Conservation (phyloP, 1,140 invertebrate genomes). For the Bombus difficillimus region DNA sequence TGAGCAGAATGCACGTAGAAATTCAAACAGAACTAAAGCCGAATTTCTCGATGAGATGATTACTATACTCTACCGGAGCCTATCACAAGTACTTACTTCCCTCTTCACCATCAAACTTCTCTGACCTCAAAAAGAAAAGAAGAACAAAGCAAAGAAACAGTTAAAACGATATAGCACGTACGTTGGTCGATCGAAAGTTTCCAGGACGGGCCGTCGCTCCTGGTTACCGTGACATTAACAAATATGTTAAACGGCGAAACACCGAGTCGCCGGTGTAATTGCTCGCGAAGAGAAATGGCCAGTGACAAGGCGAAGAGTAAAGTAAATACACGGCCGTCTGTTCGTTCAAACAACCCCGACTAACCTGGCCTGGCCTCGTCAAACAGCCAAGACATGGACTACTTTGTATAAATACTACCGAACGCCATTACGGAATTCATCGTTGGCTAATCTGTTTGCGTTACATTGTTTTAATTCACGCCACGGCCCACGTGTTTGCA, state of each 20-base stretch:
- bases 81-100: neutral
- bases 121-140: no score
- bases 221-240: constrained; percentile 42
- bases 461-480: constrained; percentile 50
- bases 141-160: neutral
- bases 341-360: constrained; percentile 44
- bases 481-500: constrained; percentile 5
- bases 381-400: constrained; percentile 52
- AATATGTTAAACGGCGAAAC: constrained; percentile 56
- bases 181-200: constrained; percentile 14
- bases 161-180: neutral
- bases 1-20: no score
- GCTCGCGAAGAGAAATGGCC: constrained; percentile 51
- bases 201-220: neutral
- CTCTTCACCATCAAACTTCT: neutral
- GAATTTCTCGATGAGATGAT: neutral
- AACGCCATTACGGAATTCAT: constrained; percentile 41
- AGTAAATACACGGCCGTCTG: constrained; percentile 44
- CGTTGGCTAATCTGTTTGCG: constrained; percentile 51
- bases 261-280: constrained; percentile 48
- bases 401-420: constrained; percentile 50
- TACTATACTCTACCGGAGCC: neutral
- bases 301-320: constrained; percentile 55
- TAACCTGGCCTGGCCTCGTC: constrained; percentile 16
- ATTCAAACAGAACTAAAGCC: no score